Conservation (phyloP, 2,113 vertebrate species). For the Erythrocercus mccallii region DNA sequence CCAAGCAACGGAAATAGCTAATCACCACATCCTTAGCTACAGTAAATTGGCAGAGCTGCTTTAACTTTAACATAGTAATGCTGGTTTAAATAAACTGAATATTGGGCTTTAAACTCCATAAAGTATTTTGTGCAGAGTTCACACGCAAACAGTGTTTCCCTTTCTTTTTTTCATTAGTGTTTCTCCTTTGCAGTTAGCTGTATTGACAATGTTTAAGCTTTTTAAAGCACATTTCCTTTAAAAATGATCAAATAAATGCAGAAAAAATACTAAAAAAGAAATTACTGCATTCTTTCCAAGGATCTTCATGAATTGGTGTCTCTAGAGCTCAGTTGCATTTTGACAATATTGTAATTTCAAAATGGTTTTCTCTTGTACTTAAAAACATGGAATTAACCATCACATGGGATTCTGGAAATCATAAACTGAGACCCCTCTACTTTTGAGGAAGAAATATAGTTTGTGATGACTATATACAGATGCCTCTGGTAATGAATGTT, state of each 20-base stretch:
- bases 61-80: neutral
- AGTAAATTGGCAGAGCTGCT: neutral
- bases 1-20: neutral
- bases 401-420: neutral
- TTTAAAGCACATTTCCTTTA: neutral
- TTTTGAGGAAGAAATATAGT: neutral
- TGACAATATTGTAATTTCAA: neutral
- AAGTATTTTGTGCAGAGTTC: neutral
- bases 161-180: neutral
- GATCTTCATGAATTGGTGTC: neutral
- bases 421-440: neutral
- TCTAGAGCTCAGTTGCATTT: neutral
- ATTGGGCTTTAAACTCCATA: neutral
- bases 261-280: neutral
- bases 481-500: neutral
- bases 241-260: neutral
- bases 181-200: neutral
- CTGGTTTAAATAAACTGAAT: constrained; percentile 1
- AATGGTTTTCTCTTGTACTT: neutral
- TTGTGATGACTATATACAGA: neutral
- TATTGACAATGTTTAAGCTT: neutral
- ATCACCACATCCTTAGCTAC: neutral
- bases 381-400: neutral
- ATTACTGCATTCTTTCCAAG: neutral
- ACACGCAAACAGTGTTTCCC: neutral